Base-by-base conservation (phyloP, 2,888 invertebrate genomes). In the Heterodera filipjevi region DNA sequence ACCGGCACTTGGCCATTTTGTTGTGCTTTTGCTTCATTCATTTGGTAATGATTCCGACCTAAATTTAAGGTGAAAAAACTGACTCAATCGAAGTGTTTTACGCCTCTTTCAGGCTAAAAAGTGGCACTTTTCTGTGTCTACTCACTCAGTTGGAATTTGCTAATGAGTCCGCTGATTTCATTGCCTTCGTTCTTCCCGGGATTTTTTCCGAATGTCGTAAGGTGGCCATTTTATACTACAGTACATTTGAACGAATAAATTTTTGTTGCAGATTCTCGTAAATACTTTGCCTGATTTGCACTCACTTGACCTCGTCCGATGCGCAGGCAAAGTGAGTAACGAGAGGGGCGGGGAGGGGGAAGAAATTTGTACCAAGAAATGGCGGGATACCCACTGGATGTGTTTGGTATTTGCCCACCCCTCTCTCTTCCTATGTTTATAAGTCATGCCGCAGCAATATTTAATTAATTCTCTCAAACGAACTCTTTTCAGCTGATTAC, bases 1-100 rank as follows among this genome's bases (percentile, higher is more conserved):
- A 27, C 80, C 80, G 44, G 71, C 75, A 10, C 75, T 75, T 33
- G 80, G 80, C 22, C 79, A 80, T 44, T 35, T 81, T 5, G 76
- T 80, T 35, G 46, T 64, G 6, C 19, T 75, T 30, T 59, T 80
- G 71, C 66, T 80, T 32, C 81, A 81, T 44, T 66, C 74, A 6
- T 79, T 79, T 72, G 64, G 19, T 22, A 64, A 70, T 64, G 35
- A 77, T 10, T 33, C 32, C 5, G 79, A 79, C 70, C 30, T 33
- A 64, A 44, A 71, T 33, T 66, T 66, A 44, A 44, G 80, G 80
- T 79, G 32, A 12, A 6, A 39, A 22, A 73, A 32, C 6, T 33
- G n/a, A n/a, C 66, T 19, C 30, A 22, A 53, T 19, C 5, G 3
- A 77, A 33, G 32, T 30, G 19, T 30, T 77, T 35, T 46, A 30